A percentile compares a stretch with the other conserved stretches of the same genome.
phyloP scores from a whole-genome alignment of 92 coral and sea anemone species.

The Epizoanthus scotinus region DNA sequence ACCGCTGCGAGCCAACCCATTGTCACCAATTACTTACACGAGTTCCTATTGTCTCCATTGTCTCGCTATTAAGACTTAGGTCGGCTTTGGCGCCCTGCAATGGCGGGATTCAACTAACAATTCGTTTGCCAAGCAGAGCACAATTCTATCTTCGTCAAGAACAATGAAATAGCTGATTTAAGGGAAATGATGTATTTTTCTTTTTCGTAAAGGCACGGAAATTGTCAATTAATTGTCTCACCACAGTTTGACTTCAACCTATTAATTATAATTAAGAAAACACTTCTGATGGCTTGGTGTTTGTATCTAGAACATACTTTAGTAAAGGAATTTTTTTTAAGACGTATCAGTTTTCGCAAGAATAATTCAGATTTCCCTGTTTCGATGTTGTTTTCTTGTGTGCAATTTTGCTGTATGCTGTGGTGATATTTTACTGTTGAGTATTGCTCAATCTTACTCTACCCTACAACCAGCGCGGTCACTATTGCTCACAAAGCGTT shows the following conservation, averaged over 20 bases:
- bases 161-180: background rate
- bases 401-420: background rate
- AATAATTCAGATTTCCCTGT: background rate
- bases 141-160: too few relatives aligned
- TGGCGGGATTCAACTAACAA: background rate
- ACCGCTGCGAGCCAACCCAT: constrained; percentile 24
- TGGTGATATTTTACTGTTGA: background rate
- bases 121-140: background rate
- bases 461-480: constrained; percentile 7
- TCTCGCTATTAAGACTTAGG: constrained; percentile 30
- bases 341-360: background rate
- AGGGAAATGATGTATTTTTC: background rate
- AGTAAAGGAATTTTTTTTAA: background rate
- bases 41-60: constrained; percentile 23
- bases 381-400: background rate
- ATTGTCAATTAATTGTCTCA: background rate
- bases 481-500: constrained; percentile 7
- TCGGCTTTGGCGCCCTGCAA: constrained; percentile 9
- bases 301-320: background rate
- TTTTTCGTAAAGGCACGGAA: background rate
- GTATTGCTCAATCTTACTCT: background rate
- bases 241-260: too few relatives aligned
- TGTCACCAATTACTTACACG: constrained; percentile 40
- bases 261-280: background rate
- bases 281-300: background rate